phyloP scores from a whole-genome alignment of 2,113 vertebrate species.

The Podarcis muralis region DNA sequence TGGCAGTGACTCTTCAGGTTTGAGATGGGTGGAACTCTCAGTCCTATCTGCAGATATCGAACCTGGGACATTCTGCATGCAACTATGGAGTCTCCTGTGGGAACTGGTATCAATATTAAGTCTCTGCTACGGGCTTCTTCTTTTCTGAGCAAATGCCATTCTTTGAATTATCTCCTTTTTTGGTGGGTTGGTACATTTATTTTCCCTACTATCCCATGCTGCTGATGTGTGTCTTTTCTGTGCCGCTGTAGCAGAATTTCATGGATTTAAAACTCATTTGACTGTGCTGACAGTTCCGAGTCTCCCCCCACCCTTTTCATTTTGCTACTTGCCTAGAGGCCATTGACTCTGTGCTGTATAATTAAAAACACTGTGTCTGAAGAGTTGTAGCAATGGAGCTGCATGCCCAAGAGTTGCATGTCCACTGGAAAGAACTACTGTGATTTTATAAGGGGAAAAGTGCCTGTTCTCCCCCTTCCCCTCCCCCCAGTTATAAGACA shows the following conservation, averaged over 20 bases:
- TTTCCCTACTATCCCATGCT: background rate
- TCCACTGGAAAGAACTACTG: constrained; percentile 44
- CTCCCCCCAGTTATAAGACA: background rate
- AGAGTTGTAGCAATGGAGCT: constrained; percentile 24
- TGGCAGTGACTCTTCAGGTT: no score
- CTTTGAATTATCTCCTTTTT: background rate
- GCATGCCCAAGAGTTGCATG: background rate
- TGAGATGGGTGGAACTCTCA: no score
- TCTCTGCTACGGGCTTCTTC: no score
- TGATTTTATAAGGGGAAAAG: constrained; percentile 42
- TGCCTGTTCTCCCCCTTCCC: background rate
- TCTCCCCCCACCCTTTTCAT: background rate
- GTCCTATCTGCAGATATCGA: no score
- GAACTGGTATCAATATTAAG: no score
- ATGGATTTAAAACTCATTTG: background rate
- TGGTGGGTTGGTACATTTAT: background rate
- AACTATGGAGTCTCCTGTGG: no score
- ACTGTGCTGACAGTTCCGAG: background rate
- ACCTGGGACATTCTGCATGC: no score
- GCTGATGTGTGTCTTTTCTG: background rate
- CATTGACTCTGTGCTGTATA: constrained; percentile 31
- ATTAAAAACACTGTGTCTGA: constrained; percentile 49
- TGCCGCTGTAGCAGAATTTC: background rate
- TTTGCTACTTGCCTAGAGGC: background rate
- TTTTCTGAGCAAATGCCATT: background rate